phyloP scores from a whole-genome alignment of 1,140 invertebrate genomes.

The Drosophila dunni region DNA sequence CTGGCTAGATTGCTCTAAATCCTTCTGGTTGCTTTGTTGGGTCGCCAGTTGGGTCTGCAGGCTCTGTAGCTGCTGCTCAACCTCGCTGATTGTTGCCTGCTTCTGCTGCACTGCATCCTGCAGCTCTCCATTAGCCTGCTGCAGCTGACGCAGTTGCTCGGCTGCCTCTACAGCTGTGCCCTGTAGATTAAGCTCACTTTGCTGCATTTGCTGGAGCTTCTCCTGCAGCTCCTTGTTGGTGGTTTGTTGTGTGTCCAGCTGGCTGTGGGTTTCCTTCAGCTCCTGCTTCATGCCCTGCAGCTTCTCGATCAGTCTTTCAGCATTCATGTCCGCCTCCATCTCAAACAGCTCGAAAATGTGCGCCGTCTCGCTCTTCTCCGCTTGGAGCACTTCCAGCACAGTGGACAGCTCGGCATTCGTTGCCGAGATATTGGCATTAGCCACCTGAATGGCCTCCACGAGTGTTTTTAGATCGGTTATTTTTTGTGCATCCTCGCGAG shows the following conservation, averaged over 20 bases:
- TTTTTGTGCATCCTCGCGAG: conserved; percentile 67
- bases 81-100: conserved; percentile 12
- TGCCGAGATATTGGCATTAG: conserved; percentile 73
- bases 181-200: conserved; percentile 43
- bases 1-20: conserved; percentile 41
- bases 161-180: conserved; percentile 28
- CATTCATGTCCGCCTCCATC: conserved; percentile 78
- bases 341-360: conserved; percentile 82
- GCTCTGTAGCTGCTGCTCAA: conserved; percentile 1
- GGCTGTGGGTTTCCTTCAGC: conserved; percentile 55
- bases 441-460: conserved; percentile 67
- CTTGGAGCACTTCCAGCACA: conserved; percentile 68
- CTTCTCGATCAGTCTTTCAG: conserved; percentile 67
- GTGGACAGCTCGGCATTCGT: conserved; percentile 75
- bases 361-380: conserved; percentile 75
- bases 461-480: conserved; percentile 69
- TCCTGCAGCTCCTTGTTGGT: conserved; percentile 27
- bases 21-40: conserved; percentile 15
- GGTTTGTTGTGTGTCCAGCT: conserved; percentile 39
- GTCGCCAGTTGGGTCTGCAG: background rate
- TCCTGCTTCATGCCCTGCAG: conserved; percentile 68
- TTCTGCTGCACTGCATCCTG: conserved; percentile 39
- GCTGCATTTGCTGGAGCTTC: conserved; percentile 21
- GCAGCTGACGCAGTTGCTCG: conserved; percentile 50
- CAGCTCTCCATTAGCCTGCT: conserved; percentile 53